Evolutionary conservation across 2,113 vertebrate genomes (phyloP), one percentile per base, ranked within the genome.

Genomic region (Callorhinus ursinus): DNA sequence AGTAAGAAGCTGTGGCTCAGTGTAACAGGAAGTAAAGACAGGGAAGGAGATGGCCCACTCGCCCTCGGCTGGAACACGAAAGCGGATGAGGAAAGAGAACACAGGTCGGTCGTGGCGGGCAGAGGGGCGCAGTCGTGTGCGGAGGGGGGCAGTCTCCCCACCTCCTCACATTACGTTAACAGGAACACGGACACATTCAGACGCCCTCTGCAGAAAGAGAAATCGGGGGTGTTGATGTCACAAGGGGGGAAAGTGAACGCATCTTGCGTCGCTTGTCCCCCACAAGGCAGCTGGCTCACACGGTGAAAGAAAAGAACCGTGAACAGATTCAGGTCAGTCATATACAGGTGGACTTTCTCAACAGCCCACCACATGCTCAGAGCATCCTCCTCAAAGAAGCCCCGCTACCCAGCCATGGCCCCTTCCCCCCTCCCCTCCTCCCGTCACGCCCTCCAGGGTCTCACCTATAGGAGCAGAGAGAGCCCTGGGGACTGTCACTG

Each of bases 121-220:
- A 6, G 57, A 18, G 57, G 22, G 18, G n/a, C 61, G 16, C 9
- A 12, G 13, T 11, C 3, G 0, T 22, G 28, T 28, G 46, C 36
- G 16, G 2, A 15, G 22, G 10, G 9, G 4, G 21, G 2, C 51
- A 13, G 8, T 51, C 22, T n/a, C 28, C 33, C 69, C 59, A 69
- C n/a, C 1, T 61, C 42, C 3, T 61, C 42, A 69, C 13, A 3
- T 4, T 42, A 18, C 28, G 16, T 12, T 7, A 24, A 11, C 5
- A n/a, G 49, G 13, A 85, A 49, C 0, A 1, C 3, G 31, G 36
- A 5, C 18, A 55, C 24, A 31, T 55, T 91, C 83, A 59, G 10
- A 18, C 1, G 49, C 11, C 22, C 9, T 46, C 2, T 88, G 39
- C 39, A 92, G 51, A 95, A 63, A 67, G 21, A 59, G 6, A 19